phyloP scores from a whole-genome alignment of 2,797 vertebrate species.

The Streptopelia turtur region DNA sequence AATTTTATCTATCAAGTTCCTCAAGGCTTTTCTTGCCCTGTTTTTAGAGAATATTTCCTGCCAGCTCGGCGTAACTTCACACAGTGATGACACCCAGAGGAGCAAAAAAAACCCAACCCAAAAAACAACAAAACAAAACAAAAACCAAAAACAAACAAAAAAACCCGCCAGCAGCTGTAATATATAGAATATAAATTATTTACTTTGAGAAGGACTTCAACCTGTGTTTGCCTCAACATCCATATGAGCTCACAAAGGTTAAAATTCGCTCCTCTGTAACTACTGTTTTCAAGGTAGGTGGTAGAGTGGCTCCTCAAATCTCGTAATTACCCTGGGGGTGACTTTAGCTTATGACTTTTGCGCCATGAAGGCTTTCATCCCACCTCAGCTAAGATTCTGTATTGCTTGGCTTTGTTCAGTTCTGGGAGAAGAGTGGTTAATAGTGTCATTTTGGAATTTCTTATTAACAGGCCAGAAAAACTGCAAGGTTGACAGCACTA shows the following conservation, averaged over 20 bases:
- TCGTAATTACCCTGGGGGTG: background rate
- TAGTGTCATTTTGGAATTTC: conserved; percentile 41
- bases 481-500: conserved; percentile 65
- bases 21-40: conserved; percentile 1
- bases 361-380: background rate
- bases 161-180: background rate
- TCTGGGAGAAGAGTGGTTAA: conserved; percentile 20
- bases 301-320: background rate
- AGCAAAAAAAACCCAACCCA: background rate
- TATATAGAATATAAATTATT: background rate
- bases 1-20: conserved; percentile 23
- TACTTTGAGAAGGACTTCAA: background rate
- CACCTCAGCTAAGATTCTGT: background rate
- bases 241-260: background rate
- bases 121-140: background rate
- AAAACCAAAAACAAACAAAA: background rate
- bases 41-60: conserved; percentile 34
- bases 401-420: background rate
- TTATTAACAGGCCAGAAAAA: conserved; percentile 59
- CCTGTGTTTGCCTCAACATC: background rate
- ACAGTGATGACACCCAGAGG: background rate
- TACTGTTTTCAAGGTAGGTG: background rate
- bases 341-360: background rate
- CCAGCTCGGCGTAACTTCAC: background rate
- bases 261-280: background rate